Conservation (phyloP, 2,888 invertebrate species). For the Yponomeuta cagnagella region DNA sequence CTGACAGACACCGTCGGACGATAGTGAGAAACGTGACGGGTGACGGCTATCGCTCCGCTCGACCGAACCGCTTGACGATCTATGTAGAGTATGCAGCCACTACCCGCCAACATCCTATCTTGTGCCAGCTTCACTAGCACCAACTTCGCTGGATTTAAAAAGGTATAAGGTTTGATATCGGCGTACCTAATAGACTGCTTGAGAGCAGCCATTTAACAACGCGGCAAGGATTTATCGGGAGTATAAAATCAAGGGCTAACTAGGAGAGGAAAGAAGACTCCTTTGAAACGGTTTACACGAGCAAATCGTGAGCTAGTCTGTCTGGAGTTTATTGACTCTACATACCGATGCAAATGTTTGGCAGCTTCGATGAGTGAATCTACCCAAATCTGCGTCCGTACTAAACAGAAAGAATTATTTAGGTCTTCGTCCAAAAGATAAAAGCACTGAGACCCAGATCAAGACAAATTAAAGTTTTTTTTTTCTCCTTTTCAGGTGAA, state of each 20-base stretch:
- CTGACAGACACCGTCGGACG: slow-evolving; percentile 64
- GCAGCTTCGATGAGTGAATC: neutral
- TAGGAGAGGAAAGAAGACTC: slow-evolving; percentile 5
- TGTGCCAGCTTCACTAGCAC: neutral
- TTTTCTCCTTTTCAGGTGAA: slow-evolving; percentile 74
- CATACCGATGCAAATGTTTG: neutral
- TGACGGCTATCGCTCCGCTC: slow-evolving; percentile 57
- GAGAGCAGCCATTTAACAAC: slow-evolving; percentile 51
- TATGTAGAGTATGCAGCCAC: neutral
- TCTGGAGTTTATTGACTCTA: neutral
- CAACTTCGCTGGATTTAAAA: neutral
- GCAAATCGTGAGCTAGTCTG: neutral
- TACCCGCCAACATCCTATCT: neutral
- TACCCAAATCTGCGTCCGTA: no score
- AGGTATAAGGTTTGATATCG: neutral
- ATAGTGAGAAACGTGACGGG: slow-evolving; percentile 72
- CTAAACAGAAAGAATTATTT: no score
- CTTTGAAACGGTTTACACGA: neutral
- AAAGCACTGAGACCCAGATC: no score
- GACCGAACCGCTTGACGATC: neutral
- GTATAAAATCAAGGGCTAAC: slow-evolving; percentile 1
- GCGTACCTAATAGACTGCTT: neutral
- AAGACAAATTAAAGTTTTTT: no score
- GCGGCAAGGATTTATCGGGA: slow-evolving; percentile 40
- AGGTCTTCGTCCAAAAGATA: no score